A percentile compares a stretch with the other conserved stretches of the same genome.
phyloP scores from a whole-genome alignment of 2,113 vertebrate species.

The Pseudonaja textilis region DNA sequence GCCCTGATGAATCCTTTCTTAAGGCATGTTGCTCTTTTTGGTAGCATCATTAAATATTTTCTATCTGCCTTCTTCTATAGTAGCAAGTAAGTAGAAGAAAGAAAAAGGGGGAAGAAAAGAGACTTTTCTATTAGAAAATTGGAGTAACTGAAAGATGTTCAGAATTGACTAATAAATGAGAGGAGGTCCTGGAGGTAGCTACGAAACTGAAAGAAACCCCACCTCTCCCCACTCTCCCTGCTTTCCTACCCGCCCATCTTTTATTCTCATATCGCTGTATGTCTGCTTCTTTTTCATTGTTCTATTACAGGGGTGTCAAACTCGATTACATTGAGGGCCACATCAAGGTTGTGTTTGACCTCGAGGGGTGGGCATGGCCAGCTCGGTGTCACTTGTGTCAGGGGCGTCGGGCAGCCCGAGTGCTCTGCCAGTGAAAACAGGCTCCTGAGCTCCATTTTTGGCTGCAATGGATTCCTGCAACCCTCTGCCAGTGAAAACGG shows the following conservation, averaged over 20 bases:
- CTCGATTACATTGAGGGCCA: no score
- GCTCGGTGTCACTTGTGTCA: no score
- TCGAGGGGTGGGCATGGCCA: no score
- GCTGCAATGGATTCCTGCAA: no score
- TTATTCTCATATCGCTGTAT: not conserved
- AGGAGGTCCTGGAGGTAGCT: not conserved
- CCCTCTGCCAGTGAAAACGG: no score
- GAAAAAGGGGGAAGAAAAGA: not conserved
- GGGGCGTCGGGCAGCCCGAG: no score
- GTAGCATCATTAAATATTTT: not conserved
- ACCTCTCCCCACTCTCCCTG: not conserved
- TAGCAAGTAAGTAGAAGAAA: not conserved
- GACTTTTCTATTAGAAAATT: not conserved
- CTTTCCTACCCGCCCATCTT: not conserved
- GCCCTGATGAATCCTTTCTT: not conserved
- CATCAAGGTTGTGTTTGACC: no score
- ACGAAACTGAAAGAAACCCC: not conserved
- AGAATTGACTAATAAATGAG: not conserved
- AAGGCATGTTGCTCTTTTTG: not conserved
- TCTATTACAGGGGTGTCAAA: not conserved
- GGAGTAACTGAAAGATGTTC: not conserved
- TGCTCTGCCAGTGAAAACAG: no score
- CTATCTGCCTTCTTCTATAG: not conserved
- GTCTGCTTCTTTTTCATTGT: not conserved
- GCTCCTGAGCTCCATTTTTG: no score